phyloP scores from a whole-genome alignment of 1,140 invertebrate species.

The Drosophila neocordata region DNA sequence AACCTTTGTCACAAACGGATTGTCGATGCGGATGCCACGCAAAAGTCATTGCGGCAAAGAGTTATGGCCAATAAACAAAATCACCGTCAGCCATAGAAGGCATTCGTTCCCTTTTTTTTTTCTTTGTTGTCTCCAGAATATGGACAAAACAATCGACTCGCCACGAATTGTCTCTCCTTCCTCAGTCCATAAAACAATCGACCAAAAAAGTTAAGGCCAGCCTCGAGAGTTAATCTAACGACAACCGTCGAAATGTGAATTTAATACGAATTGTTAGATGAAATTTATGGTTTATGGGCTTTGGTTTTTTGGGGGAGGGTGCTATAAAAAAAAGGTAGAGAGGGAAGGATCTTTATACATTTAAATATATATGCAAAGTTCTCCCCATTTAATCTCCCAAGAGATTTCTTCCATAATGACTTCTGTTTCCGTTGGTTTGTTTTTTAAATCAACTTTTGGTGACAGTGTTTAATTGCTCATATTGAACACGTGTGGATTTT shows the following conservation, averaged over 20 bases:
- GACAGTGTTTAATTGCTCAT: conserved; percentile 81
- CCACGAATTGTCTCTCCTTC: conserved; percentile 4
- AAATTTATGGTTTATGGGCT: conserved; percentile 64
- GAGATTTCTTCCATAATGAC: neutral
- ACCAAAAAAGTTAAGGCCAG: conserved; percentile 18
- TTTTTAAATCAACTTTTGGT: conserved; percentile 59
- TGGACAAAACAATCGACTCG: conserved; percentile 48
- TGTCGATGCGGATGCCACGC: conserved; percentile 21
- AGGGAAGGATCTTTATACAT: too few species aligned
- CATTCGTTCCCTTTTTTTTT: conserved; percentile 43
- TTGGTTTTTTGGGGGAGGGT: neutral
- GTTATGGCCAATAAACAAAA: conserved; percentile 80
- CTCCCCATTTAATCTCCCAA: neutral
- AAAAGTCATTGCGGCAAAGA: conserved; percentile 70
- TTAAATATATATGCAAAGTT: conserved; percentile 23
- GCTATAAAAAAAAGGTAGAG: conserved; percentile 26
- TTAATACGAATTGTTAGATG: conserved; percentile 71
- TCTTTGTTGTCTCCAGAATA: conserved; percentile 24
- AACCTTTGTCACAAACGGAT: conserved; percentile 35
- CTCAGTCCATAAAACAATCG: conserved; percentile 55
- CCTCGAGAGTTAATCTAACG: conserved; percentile 48
- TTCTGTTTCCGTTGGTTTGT: conserved; percentile 46
- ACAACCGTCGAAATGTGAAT: conserved; percentile 70
- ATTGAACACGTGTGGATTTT: conserved; percentile 73
- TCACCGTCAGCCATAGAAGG: conserved; percentile 60